Evolutionary conservation across 1,140 invertebrate species (phyloP).

Genomic region (Asobara japonica): DNA sequence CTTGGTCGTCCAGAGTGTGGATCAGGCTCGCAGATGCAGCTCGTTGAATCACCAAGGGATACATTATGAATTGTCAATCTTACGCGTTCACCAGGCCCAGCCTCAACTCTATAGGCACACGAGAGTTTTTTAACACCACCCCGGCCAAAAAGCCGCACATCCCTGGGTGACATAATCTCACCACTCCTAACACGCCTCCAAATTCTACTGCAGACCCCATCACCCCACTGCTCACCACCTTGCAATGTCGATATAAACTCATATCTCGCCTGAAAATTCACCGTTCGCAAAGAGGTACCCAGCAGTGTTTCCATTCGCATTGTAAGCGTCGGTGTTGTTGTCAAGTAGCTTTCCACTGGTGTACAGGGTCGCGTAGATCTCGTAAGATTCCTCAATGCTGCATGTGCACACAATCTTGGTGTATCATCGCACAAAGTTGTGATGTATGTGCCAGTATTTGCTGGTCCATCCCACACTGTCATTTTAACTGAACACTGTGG

Average conservation of each 20-base stretch:
- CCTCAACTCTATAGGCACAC: conserved; percentile 80
- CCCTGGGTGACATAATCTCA: conserved; percentile 74
- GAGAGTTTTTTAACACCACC: conserved; percentile 79
- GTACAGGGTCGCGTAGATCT: conserved; percentile 80
- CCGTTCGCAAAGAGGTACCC: conserved; percentile 68
- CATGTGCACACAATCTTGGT: conserved; percentile 83
- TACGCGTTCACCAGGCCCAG: conserved; percentile 72
- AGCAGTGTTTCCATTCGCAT: conserved; percentile 57
- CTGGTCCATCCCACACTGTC: conserved; percentile 60
- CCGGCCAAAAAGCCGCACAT: conserved; percentile 80
- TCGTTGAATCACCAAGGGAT: conserved; percentile 73
- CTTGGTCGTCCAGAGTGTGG: conserved; percentile 74
- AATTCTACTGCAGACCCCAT: conserved; percentile 67
- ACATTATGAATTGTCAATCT: conserved; percentile 77
- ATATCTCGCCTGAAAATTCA: conserved; percentile 72
- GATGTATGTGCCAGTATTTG: conserved; percentile 58
- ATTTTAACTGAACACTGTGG: conserved; percentile 53
- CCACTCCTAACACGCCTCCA: conserved; percentile 71
- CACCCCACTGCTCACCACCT: conserved; percentile 75
- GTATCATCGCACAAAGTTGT: conserved; percentile 80
- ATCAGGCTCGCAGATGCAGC: conserved; percentile 77
- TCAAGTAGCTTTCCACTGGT: conserved; percentile 81
- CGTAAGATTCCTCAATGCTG: conserved; percentile 78
- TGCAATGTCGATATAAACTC: conserved; percentile 86
- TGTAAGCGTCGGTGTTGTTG: conserved; percentile 70